phyloP scores from a whole-genome alignment of 2,888 invertebrate genomes.

The Orthosia gracilis region DNA sequence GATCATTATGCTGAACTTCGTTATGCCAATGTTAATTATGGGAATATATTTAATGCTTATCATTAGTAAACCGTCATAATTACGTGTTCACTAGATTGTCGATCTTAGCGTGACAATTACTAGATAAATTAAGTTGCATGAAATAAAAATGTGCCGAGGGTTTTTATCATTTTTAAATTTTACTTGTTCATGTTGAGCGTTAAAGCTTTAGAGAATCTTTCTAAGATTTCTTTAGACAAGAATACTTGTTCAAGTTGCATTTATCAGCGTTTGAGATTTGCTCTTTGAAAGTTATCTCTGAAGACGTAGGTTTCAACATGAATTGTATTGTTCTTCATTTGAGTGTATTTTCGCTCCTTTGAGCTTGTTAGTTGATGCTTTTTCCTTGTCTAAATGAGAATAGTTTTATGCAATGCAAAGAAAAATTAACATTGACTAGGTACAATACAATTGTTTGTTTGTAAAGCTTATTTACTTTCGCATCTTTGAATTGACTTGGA shows the following conservation, averaged over 20 bases:
- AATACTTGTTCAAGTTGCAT: background rate
- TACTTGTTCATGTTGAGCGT: slow-evolving; percentile 8
- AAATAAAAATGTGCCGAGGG: no score
- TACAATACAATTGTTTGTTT: no score
- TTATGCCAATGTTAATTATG: no score
- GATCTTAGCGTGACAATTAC: no score
- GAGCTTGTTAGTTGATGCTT: background rate
- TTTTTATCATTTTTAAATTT: no score
- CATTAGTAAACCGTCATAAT: no score
- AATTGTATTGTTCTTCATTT: background rate
- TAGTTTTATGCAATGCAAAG: background rate
- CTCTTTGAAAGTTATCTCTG: background rate
- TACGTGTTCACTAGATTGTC: no score
- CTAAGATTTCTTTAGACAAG: background rate
- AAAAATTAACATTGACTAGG: background rate
- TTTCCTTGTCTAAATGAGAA: background rate
- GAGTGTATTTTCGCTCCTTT: background rate
- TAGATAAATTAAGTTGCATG: no score
- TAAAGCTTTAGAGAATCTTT: background rate
- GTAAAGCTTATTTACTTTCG: no score
- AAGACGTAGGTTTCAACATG: background rate
- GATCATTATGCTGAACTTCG: no score
- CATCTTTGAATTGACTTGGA: background rate
- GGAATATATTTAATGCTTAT: no score
- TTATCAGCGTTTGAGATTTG: background rate